Percentiles rank a stretch among this genome's conserved stretches.
Evolutionary conservation across 2,113 vertebrate species (phyloP).

Genomic region (Thunnus thynnus): DNA sequence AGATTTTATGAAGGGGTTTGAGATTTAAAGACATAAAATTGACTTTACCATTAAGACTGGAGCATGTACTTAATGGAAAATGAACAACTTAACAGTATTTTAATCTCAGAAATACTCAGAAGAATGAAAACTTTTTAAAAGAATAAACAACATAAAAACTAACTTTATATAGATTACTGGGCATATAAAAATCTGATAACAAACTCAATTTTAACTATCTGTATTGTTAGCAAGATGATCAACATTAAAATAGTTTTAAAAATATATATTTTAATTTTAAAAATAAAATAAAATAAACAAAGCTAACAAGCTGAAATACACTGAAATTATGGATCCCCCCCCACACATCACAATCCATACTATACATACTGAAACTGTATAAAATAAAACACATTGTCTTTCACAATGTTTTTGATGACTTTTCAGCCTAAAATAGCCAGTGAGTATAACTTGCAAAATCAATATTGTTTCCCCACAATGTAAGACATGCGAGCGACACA

Average conservation of each 20-base stretch:
- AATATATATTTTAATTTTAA: too few species aligned
- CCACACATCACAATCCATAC: neutral
- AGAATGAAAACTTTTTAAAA: neutral
- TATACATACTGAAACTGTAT: neutral
- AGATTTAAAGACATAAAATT: neutral
- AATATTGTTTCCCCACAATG: neutral
- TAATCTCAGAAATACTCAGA: neutral
- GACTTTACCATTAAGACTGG: neutral
- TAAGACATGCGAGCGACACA: neutral
- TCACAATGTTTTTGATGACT: neutral
- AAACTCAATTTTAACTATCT: neutral
- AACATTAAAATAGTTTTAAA: too few species aligned
- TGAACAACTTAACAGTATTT: neutral
- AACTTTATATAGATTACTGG: neutral
- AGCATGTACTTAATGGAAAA: neutral
- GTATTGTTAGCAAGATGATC: neutral
- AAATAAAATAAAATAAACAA: neutral
- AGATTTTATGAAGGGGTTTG: conserved; percentile 1
- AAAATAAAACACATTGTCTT: neutral
- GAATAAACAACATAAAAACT: neutral
- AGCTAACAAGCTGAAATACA: neutral
- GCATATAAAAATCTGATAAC: neutral
- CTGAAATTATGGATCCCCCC: too few species aligned
- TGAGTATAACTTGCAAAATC: conserved; percentile 12
- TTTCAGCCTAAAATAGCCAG: neutral